Evolutionary conservation across 2,888 invertebrate species (phyloP).

Genomic region (Ypsolopha sequella): DNA sequence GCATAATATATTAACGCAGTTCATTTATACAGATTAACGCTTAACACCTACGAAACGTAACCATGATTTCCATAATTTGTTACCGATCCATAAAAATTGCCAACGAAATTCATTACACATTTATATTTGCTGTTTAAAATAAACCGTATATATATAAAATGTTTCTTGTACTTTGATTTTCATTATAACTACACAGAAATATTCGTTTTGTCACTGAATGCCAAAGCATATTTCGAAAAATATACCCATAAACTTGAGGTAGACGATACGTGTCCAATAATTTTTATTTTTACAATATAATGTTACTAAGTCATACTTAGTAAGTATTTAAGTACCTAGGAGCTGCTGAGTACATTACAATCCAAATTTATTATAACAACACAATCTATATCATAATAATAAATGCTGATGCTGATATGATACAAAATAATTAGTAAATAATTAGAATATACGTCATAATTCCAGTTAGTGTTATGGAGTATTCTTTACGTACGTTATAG

Average conservation of each 20-base stretch:
- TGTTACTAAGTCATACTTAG: not conserved
- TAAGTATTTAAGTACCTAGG: constrained; percentile 37
- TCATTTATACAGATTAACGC: constrained; percentile 24
- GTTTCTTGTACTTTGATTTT: not conserved
- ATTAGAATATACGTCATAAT: not conserved
- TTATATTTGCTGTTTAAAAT: not conserved
- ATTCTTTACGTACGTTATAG: constrained; percentile 23
- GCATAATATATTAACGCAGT: not conserved
- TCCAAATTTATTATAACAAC: not conserved
- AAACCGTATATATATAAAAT: not conserved
- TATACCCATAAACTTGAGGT: not conserved
- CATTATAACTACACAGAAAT: not conserved
- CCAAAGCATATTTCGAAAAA: not conserved
- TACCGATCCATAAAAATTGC: not conserved
- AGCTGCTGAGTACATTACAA: constrained; percentile 28
- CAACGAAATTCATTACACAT: not conserved
- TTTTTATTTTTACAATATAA: not conserved
- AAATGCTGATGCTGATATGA: constrained; percentile 39
- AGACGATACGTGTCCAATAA: not conserved
- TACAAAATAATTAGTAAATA: not conserved
- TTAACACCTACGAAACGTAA: constrained; percentile 37
- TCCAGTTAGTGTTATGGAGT: constrained; percentile 13
- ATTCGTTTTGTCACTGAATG: not conserved
- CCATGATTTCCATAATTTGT: constrained; percentile 14
- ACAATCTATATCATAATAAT: constrained; percentile 25